phyloP scores from a whole-genome alignment of 2,113 vertebrate genomes.

The Astur gentilis region DNA sequence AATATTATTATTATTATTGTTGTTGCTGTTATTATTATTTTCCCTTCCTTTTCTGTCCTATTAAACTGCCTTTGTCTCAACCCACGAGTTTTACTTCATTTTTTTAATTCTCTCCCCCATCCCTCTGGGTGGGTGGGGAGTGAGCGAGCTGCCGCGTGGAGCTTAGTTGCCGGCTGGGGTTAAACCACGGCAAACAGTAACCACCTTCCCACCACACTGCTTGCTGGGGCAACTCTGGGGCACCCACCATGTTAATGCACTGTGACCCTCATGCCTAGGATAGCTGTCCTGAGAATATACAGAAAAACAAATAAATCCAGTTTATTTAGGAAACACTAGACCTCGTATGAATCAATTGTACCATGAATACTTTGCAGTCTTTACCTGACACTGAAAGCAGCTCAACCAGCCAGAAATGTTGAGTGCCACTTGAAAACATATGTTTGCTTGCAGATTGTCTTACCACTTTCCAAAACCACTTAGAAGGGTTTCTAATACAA shows the following conservation, averaged over 20 bases:
- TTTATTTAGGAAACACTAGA: not conserved
- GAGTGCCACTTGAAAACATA: not conserved
- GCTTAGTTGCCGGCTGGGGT: no score
- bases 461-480: not conserved
- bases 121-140: no score
- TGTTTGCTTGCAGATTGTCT: not conserved
- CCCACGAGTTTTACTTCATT: no score
- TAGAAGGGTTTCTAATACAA: not conserved
- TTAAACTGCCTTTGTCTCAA: no score
- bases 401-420: not conserved
- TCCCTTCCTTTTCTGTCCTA: no score
- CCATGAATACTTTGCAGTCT: not conserved
- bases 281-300: not conserved
- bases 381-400: not conserved
- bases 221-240: not conserved
- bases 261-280: not conserved
- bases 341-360: not conserved
- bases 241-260: not conserved
- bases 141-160: no score
- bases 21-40: no score
- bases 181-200: not conserved
- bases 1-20: no score
- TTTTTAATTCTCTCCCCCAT: no score
- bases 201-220: not conserved
- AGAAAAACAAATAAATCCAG: not conserved